phyloP scores from a whole-genome alignment of 2,113 vertebrate species.

The Boulengeromyrus knoepffleri region DNA sequence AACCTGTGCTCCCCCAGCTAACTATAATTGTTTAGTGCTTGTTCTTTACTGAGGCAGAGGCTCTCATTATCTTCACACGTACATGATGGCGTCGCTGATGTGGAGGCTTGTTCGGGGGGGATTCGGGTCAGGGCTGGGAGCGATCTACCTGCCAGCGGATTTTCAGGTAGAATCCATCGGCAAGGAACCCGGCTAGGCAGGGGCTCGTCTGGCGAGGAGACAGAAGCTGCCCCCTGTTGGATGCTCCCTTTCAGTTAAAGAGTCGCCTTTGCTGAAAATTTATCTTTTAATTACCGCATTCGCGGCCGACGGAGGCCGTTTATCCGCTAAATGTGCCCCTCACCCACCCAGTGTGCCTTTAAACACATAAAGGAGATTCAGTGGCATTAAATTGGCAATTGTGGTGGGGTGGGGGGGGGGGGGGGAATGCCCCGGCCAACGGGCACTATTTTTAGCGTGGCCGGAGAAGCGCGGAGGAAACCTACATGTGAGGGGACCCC shows the following conservation, averaged over 20 bases:
- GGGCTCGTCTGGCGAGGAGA: neutral
- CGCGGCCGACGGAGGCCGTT: neutral
- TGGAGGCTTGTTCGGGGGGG: slow-evolving; percentile 50
- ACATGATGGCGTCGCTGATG: slow-evolving; percentile 83
- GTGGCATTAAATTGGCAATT: neutral
- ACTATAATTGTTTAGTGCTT: slow-evolving; percentile 95
- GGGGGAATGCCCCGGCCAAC: no score
- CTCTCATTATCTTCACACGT: slow-evolving; percentile 92
- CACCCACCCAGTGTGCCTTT: neutral
- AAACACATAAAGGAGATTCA: slow-evolving; percentile 6
- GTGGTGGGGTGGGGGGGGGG: neutral
- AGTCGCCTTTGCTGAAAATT: neutral
- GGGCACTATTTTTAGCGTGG: no score
- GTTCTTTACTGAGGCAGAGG: slow-evolving; percentile 75
- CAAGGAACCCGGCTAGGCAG: slow-evolving; percentile 31
- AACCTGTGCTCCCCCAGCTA: slow-evolving; percentile 93
- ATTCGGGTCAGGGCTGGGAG: slow-evolving; percentile 48
- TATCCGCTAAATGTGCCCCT: neutral
- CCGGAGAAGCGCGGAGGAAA: neutral
- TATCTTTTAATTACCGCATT: neutral
- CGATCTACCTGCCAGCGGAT: slow-evolving; percentile 40
- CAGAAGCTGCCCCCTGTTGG: slow-evolving; percentile 29
- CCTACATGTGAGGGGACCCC: neutral
- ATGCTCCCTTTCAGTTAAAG: neutral
- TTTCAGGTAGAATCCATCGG: slow-evolving; percentile 45